Base-by-base conservation (phyloP, 2,888 invertebrate genomes). In the Hoplodrina blanda region DNA sequence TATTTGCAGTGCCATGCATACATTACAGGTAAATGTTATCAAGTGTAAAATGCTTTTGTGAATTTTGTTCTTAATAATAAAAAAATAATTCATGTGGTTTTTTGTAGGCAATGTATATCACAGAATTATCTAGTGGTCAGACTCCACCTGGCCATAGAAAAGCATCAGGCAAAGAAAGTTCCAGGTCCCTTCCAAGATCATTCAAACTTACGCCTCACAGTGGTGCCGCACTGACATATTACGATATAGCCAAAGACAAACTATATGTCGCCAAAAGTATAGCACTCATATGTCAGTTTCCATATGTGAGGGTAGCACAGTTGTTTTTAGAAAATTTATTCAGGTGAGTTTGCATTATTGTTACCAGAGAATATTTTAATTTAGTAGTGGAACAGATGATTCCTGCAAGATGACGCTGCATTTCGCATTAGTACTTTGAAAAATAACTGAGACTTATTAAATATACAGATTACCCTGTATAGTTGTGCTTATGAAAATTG, bases 221-320 rank as follows among this genome's bases (percentile, higher is more conserved):
- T 20, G 97, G 97, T 72, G 97, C 98, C 11, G 98, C 98, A 73
- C 96, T 98, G 85, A 98, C 98, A 85, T 98, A 98, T 91, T 99
- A 99, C 94, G 99, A 99, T 95, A 97, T 98, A 89, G 97, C 98
- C 92, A 98, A 98, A 96, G 99, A 99, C 96, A 98, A 98, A 94
- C 97, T 99, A 80, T 99, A 97, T 96, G 99, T 99, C 89, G 98
- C 99, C 85, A 99, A 99, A 96, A 98, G 98, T 94, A 98, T 99
- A 92, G 98, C 98, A 82, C 97, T 99, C 78, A 97, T 99, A 87
- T 98, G 98, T 90, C 98, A 98, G 93, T 97, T 98, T 86, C 98
- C 99, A 41, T 98, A 99, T 93, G 98, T 99, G 62, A 97, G 98
- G 92, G 98, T 98, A 80, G 97, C 98, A 69, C 97, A 98, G 93